Conservation (phyloP, 2,888 invertebrate species). For the Thecocarcelia acutangulata region DNA sequence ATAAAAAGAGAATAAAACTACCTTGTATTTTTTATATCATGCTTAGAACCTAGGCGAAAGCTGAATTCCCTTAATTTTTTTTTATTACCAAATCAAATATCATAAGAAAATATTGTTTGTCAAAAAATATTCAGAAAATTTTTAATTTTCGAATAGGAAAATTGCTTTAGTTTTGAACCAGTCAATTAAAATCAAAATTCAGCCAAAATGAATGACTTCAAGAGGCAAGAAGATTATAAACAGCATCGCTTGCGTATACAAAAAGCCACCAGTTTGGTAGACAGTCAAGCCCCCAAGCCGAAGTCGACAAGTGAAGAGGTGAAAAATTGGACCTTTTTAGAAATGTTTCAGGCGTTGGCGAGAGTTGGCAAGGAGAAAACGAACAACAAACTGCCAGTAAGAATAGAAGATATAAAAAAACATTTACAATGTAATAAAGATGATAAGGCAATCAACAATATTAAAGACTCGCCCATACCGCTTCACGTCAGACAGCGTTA, state of each 20-base stretch:
- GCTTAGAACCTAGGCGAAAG: no score
- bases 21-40: no score
- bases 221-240: constrained; percentile 73
- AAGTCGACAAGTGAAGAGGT: constrained; percentile 16
- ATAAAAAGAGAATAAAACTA: no score
- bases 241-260: constrained; percentile 74
- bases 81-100: no score
- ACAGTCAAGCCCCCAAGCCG: constrained; percentile 72
- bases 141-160: constrained; percentile 8
- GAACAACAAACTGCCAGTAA: constrained; percentile 70
- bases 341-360: constrained; percentile 73
- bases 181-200: no score
- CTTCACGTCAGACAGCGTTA: constrained; percentile 75
- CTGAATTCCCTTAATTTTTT: no score
- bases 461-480: constrained; percentile 71
- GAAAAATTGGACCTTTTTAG: constrained; percentile 74
- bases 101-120: no score
- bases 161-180: not conserved
- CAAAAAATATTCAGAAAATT: no score
- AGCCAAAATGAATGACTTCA: constrained; percentile 48
- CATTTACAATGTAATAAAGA: not conserved
- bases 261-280: constrained; percentile 74
- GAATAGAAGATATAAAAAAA: not conserved
- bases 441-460: not conserved
- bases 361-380: constrained; percentile 62